phyloP scores from a whole-genome alignment of 2,888 invertebrate species.

The Eilema caniola region DNA sequence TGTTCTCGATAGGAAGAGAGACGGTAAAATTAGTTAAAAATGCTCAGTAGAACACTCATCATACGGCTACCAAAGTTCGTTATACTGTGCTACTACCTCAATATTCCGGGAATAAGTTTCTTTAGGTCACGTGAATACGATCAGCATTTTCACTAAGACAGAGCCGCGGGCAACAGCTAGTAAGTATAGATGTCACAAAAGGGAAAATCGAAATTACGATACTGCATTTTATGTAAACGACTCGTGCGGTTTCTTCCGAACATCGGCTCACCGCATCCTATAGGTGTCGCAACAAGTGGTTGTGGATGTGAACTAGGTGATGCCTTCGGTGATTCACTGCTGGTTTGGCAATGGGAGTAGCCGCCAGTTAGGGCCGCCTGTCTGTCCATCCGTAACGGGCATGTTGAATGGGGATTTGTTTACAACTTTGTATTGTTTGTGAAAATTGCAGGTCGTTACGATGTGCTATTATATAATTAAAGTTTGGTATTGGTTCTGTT shows the following conservation, averaged over 20 bases:
- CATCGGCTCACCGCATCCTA: not conserved
- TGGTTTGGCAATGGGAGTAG: not conserved
- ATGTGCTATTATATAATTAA: not conserved
- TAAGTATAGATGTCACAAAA: not conserved
- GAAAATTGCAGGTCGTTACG: not conserved
- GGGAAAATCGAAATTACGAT: slow-evolving; percentile 6
- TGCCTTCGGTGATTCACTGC: not conserved
- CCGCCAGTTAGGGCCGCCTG: not conserved
- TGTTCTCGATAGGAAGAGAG: too few species aligned
- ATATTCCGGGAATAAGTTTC: too few species aligned
- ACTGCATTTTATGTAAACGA: not conserved
- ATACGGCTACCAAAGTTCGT: too few species aligned
- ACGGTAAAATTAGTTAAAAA: too few species aligned
- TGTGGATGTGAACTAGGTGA: slow-evolving; percentile 7
- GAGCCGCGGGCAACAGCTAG: not conserved
- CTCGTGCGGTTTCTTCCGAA: slow-evolving; percentile 6
- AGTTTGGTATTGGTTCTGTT: not conserved
- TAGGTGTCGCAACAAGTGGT: slow-evolving; percentile 9
- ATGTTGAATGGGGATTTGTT: not conserved
- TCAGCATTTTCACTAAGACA: not conserved
- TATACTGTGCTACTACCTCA: too few species aligned
- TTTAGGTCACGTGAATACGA: too few species aligned
- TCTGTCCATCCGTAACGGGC: not conserved
- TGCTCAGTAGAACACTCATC: too few species aligned
- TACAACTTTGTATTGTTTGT: not conserved